Conservation (phyloP, 2,888 invertebrate species). For the Venustoraphidia nigricollis region DNA sequence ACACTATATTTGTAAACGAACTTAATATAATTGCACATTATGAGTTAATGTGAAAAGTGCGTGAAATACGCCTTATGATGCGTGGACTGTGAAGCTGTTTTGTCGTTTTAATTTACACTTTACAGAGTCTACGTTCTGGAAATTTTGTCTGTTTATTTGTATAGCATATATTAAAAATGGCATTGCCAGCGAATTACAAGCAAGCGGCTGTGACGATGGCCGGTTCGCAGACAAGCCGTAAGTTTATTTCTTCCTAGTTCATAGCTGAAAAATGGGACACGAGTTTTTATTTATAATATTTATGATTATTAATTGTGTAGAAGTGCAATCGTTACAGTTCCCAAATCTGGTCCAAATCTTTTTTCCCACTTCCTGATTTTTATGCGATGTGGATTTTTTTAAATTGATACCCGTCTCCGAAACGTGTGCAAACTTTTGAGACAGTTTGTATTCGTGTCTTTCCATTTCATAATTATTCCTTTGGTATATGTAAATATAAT, state of each 20-base stretch:
- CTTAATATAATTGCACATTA: too few species aligned
- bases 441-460: slow-evolving; percentile 18
- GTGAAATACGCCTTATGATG: too few species aligned
- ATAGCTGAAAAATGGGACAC: not conserved
- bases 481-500: too few species aligned
- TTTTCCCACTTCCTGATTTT: slow-evolving; percentile 31
- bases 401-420: not conserved
- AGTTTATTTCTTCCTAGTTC: slow-evolving; percentile 29
- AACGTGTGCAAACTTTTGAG: not conserved
- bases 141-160: not conserved
- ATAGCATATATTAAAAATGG: slow-evolving; percentile 37
- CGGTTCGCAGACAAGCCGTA: slow-evolving; percentile 55
- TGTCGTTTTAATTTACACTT: too few species aligned
- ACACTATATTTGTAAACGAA: too few species aligned
- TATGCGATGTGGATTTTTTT: slow-evolving; percentile 10
- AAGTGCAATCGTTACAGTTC: too few species aligned
- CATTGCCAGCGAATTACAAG: slow-evolving; percentile 70
- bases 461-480: slow-evolving; percentile 3
- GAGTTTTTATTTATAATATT: too few species aligned
- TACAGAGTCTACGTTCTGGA: too few species aligned
- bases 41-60: too few species aligned
- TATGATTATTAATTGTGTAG: too few species aligned
- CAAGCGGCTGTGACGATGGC: slow-evolving; percentile 66
- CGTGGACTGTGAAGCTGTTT: too few species aligned
- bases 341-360: slow-evolving; percentile 15